Base-by-base conservation (phyloP, 2,797 vertebrate species). In the Phataginus tetradactyla region DNA sequence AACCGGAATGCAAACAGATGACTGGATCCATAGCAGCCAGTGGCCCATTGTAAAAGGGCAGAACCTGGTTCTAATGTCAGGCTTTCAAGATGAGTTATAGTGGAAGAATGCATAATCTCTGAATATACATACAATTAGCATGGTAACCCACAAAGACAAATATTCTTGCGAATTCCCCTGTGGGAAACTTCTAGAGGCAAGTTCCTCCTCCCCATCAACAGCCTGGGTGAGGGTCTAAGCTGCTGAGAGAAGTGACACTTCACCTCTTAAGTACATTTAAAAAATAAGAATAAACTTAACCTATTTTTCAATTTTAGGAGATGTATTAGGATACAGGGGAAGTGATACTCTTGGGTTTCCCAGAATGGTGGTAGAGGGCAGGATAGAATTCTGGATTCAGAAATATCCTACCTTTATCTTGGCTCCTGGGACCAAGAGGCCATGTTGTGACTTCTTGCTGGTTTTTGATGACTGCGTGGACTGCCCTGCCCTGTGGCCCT, bases 1-100 rank as follows among this genome's bases (percentile, higher is more conserved):
- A 97, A 81, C 42, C 93, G 85, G 86, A 97, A 93, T 87, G 94
- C 74, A 87, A 51, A 95, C 25, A 91, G 79, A 78, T 68, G 61
- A 55, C n/a, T 80, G n/a, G 86, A 91, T 88, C 80, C 77, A n/a
- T 6, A 88, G 37, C 42, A 90, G 74, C 25, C 61, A 51, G 59
- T 91, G 95, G 96, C 90, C 66, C 91, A 92, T 94, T 53, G n/a
- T 85, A 86, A 72, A 88, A 34, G 61, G 89, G 66, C 77, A 92
- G 79, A 34, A 78, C 55, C 96, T 75, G 2, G 0, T 77, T 87
- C 84, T 34, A 55, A 3, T 87, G 63, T 72, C 75, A 61, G 42
- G 39, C 25, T 90, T 93, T 92, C 61, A 79, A 83, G 86, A 91
- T 89, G 86, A 78, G 32, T 91, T 75, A 53, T 39, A 10, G 1